Evolutionary conservation across 2,888 invertebrate species (phyloP).

Genomic region (Hypolimnas misippus): DNA sequence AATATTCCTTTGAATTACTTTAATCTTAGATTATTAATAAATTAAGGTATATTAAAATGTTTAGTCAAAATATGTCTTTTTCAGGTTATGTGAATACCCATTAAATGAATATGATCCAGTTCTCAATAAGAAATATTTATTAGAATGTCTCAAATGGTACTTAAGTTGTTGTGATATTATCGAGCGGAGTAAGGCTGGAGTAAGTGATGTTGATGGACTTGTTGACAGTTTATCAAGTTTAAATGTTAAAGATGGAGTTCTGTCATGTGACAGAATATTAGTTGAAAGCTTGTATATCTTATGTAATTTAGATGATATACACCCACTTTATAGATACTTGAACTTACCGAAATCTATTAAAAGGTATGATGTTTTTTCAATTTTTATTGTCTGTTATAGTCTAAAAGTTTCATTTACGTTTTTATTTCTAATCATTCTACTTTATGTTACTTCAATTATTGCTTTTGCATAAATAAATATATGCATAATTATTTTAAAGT

Average conservation of each 20-base stretch:
- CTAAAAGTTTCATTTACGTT: not conserved
- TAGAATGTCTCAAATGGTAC: slow-evolving; percentile 88
- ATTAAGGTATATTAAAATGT: not conserved
- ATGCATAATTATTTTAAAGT: too few species aligned
- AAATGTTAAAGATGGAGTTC: slow-evolving; percentile 40
- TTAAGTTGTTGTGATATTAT: slow-evolving; percentile 83
- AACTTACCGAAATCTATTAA: slow-evolving; percentile 67
- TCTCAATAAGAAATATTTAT: slow-evolving; percentile 87
- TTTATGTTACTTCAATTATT: too few species aligned
- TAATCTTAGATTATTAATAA: not conserved
- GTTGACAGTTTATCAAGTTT: slow-evolving; percentile 30
- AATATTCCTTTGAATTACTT: too few species aligned
- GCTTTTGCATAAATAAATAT: too few species aligned
- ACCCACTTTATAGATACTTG: slow-evolving; percentile 81
- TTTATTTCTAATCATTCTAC: too few species aligned
- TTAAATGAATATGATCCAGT: slow-evolving; percentile 86
- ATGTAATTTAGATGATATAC: slow-evolving; percentile 85
- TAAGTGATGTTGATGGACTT: slow-evolving; percentile 20
- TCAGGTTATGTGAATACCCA: slow-evolving; percentile 85
- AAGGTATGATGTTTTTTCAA: too few species aligned
- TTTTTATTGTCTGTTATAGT: too few species aligned
- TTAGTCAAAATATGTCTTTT: slow-evolving; percentile 48
- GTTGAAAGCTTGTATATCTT: slow-evolving; percentile 88
- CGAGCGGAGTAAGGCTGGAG: slow-evolving; percentile 30
- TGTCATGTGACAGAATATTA: slow-evolving; percentile 70